Evolutionary conservation across 2,888 invertebrate genomes (phyloP), one percentile per base, ranked within the genome.

Genomic region (Creontiades dilutus): DNA sequence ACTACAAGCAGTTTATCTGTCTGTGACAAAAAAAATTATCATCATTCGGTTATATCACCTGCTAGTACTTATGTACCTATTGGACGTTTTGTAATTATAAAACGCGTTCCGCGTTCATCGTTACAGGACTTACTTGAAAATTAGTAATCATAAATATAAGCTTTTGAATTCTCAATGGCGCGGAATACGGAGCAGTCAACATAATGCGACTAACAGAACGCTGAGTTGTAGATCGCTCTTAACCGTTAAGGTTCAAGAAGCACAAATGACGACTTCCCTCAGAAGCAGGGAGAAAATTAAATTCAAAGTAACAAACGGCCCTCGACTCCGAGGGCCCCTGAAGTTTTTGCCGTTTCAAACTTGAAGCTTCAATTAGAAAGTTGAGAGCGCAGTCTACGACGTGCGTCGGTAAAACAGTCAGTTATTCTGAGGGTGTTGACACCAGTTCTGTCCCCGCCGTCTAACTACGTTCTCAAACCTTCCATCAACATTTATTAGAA

Each of bases 401-500:
- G 82, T 82, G 52, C 52, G 52, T 82, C 27, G 82, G 52, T 82
- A 52, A 52, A 82, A 52, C 52, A 82, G 82, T 82, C 52, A 52
- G 47, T 52, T 82, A 52, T 52, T 68, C 68, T 27, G 27, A 27
- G 68, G 48, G n/a, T 27, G 82, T 82, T 82, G 82, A 82, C 82
- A 82, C 48, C 82, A 52, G 52, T 52, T 82, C 82, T 23, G 68
- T 14, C 48, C 82, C 27, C 27, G 12, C 80, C 76, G 76, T 47
- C 80, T 47, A 82, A 47, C 82, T 52, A 52, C 82, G 23, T 52
- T 52, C 52, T 47, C 82, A 52, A 82, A 82, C 52, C 82, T 82
- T 52, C 82, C 82, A 82, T 82, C 82, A 82, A 82, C 82, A 82
- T 82, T 82, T 78, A 82, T 52, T 52, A 82, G 82, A 82, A 68